Base-by-base conservation (phyloP, 2,888 invertebrate species). In the Agrilus biguttatus region DNA sequence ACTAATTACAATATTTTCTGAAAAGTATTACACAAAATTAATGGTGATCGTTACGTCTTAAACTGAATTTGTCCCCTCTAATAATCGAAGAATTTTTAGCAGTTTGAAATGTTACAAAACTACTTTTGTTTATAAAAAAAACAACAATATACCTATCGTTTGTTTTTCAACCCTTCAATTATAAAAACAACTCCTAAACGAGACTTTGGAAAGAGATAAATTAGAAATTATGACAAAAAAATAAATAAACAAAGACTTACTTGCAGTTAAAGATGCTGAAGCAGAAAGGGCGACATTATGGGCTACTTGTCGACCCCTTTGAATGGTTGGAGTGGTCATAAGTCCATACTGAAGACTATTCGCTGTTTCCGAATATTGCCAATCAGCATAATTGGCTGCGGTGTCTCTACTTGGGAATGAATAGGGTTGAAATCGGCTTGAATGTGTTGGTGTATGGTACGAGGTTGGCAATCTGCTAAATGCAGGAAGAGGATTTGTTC, bases 181-280 rank as follows among this genome's bases (percentile, higher is more conserved):
- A 17, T 17, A 21, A 21, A 5, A 21, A 14, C 6, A 39, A 39
- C 1, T 1, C 12, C 17, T 6, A 28, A 17, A 17, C 8, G 13
- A 4, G 37, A 37, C 12, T 21, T 12, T 13, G 23, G 35, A 35
- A 5, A 21, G 21, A 21, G 21, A 21, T 21, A 3, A 6, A 21
- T 21, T 7, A 21, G 7, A 37, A 35, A 28, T 5, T 28, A n/a
- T 6, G 10, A 38, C 35, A 43, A 32, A 33, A 19, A 39, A 36
- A 36, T 8, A 5, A 10, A 5, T 8, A 8, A 36, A 2, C 36
- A 14, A 34, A 34, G 40, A 77, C 83, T 81, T 67, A 83, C 83
- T 77, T 63, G 81, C 80, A 56, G 80, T 72, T 50, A 83, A 70
- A 50, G 79, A 79, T 46, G 80, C 79, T 45, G 82, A 75, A 37